These are phyloP conservation scores for Penaeus chinensis DNA, from an alignment of 1,140 invertebrate species.

Conservation along the genomic window DNA sequence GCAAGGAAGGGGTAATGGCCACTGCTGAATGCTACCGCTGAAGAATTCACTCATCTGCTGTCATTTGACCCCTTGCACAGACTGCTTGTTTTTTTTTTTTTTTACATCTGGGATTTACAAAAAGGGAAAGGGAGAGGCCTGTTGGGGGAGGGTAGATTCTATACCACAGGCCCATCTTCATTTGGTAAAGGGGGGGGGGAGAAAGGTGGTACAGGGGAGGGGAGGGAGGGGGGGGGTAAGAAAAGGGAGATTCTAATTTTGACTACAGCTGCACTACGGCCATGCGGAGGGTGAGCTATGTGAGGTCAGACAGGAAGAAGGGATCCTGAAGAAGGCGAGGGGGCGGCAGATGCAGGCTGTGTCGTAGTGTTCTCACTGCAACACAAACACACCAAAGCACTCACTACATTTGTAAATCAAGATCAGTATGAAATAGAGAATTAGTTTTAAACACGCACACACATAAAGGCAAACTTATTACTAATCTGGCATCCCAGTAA, in stretches of 20 bases:
- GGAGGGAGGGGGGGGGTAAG: background rate
- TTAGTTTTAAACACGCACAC: no score
- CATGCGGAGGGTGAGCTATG: constrained; percentile 47
- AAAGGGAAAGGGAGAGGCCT: no score
- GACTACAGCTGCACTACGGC: constrained; percentile 35
- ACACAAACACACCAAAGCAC: constrained; percentile 48
- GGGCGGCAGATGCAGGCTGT: constrained; percentile 57
- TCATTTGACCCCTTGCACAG: no score
- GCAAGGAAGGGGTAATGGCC: no score
- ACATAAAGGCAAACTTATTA: no score
- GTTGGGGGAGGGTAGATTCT: no score
- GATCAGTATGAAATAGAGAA: constrained; percentile 6
- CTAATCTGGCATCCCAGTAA: no score
- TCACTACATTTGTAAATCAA: constrained; percentile 22
- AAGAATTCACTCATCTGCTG: no score
- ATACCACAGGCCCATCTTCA: no score
- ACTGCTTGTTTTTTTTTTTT: no score
- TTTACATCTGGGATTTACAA: no score
- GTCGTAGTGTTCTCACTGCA: constrained; percentile 56
- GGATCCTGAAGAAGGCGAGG: constrained; percentile 50
- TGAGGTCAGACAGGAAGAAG: constrained; percentile 56
- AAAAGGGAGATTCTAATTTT: background rate
- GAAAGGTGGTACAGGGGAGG: background rate
- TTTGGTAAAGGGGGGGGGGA: background rate
- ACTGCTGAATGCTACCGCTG: no score